These are phyloP conservation scores for Numenius arquata DNA, from an alignment of 2,113 vertebrate genomes.

Conservation along the genomic window DNA sequence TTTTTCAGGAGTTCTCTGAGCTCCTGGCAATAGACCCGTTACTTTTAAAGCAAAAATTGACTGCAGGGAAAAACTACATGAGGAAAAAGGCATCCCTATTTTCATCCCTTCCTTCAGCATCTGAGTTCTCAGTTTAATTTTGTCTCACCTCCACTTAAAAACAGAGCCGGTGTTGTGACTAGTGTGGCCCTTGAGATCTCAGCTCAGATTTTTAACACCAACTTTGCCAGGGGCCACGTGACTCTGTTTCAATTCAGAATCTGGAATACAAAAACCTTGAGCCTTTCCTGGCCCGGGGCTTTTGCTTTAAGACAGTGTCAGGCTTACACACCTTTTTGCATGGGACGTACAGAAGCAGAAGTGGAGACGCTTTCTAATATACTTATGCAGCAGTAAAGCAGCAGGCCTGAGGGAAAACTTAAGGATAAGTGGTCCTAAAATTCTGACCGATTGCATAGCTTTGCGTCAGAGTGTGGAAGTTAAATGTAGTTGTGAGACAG, in stretches of 20 bases:
- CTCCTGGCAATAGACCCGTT: not conserved
- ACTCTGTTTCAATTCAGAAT: not conserved
- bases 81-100: conserved; percentile 2
- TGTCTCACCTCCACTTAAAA: not conserved
- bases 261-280: not conserved
- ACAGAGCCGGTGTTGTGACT: not conserved
- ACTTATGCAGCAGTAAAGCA: not conserved
- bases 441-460: not conserved
- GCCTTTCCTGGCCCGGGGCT: not conserved
- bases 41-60: not conserved
- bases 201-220: not conserved
- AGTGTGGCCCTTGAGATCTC: not conserved
- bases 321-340: not conserved
- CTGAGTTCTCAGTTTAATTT: not conserved
- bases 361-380: not conserved
- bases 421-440: not conserved
- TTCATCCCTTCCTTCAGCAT: not conserved
- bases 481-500: not conserved
- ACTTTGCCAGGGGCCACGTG: not conserved
- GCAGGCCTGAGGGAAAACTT: not conserved
- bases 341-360: not conserved
- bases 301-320: not conserved
- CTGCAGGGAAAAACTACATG: not conserved
- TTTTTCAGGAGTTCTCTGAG: not conserved
- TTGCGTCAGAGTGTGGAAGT: not conserved